Evolutionary conservation across 1,140 invertebrate species (phyloP).

Genomic region (Aplysia californica): DNA sequence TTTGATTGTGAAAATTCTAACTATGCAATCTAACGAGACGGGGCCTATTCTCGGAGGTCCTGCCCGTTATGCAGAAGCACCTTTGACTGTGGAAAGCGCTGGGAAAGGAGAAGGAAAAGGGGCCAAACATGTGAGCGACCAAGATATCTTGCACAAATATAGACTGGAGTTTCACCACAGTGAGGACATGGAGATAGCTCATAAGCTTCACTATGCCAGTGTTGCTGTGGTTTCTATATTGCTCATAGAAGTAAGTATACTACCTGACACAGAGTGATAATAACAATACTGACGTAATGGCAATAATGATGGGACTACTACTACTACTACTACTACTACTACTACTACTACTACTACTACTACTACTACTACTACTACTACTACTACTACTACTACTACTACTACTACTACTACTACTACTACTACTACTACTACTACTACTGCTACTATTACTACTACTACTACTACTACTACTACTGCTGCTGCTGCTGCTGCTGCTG

Average conservation of each 20-base stretch:
- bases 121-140: constrained; percentile 1
- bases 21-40: no score
- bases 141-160: no score
- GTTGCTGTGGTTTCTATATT: constrained; percentile 35
- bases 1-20: no score
- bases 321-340: no score
- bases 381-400: neutral
- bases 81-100: no score
- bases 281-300: no score
- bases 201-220: constrained; percentile 43
- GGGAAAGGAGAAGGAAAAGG: neutral
- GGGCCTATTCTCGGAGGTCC: no score
- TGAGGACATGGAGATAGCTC: constrained; percentile 29
- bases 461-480: neutral
- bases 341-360: neutral
- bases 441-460: constrained; percentile 1
- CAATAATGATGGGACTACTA: no score
- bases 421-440: constrained; percentile 10
- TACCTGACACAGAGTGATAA: no score
- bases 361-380: no score
- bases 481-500: neutral
- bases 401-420: neutral
- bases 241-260: constrained; percentile 35
- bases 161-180: constrained; percentile 22
- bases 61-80: no score